These are phyloP conservation scores for Montifringilla adamsi DNA, from an alignment of 2,113 vertebrate species.

Conservation along the genomic window DNA sequence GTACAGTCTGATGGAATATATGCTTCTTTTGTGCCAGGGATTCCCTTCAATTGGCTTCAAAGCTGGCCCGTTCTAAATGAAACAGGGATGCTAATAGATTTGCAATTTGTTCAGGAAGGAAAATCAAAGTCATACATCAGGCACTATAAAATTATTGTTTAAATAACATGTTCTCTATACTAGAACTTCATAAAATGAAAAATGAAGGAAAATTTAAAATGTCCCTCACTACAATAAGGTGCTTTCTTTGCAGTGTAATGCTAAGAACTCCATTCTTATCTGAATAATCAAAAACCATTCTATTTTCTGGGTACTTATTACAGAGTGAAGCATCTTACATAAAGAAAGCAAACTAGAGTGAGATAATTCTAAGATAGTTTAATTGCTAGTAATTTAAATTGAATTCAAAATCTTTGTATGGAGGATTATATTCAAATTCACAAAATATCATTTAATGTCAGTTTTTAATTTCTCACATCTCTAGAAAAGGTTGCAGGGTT, in stretches of 20 bases:
- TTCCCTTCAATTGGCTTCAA: neutral
- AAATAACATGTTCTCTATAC: neutral
- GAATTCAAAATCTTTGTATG: neutral
- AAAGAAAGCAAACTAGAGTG: neutral
- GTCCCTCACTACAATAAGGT: neutral
- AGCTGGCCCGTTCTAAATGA: neutral
- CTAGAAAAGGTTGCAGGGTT: rapidly evolving
- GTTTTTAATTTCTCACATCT: neutral
- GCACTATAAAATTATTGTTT: neutral
- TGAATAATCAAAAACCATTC: neutral
- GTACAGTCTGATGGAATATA: neutral
- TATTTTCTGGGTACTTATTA: neutral
- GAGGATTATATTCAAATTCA: neutral
- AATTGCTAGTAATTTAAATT: neutral
- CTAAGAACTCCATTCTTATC: neutral
- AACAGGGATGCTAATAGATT: neutral
- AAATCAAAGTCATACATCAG: neutral
- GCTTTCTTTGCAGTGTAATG: neutral
- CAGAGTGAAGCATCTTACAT: neutral
- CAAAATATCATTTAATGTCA: neutral
- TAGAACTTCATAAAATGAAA: neutral
- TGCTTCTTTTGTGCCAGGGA: neutral
- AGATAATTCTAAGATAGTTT: neutral
- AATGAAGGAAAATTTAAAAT: neutral
- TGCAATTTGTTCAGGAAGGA: neutral